Evolutionary conservation across 2,113 vertebrate genomes (phyloP).

Genomic region (Brachyhypopomus gauderio): DNA sequence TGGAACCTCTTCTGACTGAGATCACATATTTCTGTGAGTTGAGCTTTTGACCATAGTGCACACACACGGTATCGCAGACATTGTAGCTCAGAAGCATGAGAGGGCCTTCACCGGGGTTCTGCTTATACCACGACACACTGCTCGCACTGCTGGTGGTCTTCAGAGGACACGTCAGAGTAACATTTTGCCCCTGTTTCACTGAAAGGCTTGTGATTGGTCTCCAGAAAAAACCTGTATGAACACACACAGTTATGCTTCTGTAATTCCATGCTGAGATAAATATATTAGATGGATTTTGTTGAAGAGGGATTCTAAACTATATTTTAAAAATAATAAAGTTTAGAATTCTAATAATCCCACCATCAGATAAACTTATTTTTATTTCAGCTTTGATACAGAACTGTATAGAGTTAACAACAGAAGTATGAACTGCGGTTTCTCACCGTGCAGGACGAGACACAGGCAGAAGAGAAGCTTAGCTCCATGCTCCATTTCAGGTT

Average conservation of each 20-base stretch:
- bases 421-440: conserved; percentile 3
- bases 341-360: too few species aligned
- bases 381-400: too few species aligned
- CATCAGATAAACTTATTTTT: too few species aligned
- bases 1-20: background rate
- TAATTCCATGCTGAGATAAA: background rate
- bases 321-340: too few species aligned
- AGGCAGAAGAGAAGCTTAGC: conserved; percentile 1
- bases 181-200: conserved; percentile 49
- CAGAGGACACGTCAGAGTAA: conserved; percentile 52
- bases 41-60: conserved; percentile 47
- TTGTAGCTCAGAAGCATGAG: conserved; percentile 55
- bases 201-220: conserved; percentile 12
- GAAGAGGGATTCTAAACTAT: too few species aligned
- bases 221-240: conserved; percentile 47
- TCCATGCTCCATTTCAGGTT: conserved; percentile 15
- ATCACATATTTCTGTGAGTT: conserved; percentile 45
- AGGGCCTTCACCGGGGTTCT: conserved; percentile 33
- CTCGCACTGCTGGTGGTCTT: background rate
- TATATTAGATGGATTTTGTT: too few species aligned
- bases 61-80: conserved; percentile 20
- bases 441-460: conserved; percentile 31
- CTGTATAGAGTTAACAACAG: too few species aligned
- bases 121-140: conserved; percentile 58
- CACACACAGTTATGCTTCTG: background rate